A percentile compares a stretch with the other conserved stretches of the same genome.
Evolutionary conservation across 2,797 vertebrate genomes (phyloP).

Genomic region (Takifugu rubripes): DNA sequence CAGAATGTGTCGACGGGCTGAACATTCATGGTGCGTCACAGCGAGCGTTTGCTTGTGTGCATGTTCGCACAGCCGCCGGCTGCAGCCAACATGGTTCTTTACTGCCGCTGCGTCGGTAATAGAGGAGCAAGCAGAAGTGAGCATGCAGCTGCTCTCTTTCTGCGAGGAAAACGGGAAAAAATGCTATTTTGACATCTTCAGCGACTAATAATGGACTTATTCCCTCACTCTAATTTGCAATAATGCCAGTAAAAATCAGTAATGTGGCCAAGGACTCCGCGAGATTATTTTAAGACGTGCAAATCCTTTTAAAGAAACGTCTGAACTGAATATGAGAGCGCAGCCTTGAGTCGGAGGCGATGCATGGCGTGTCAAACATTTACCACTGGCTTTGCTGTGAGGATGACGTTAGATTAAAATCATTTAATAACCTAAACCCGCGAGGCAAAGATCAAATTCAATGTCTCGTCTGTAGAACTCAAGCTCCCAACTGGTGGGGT

Average conservation of each 20-base stretch:
- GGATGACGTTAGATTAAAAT: conserved; percentile 44
- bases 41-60: neutral
- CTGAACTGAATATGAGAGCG: conserved; percentile 51
- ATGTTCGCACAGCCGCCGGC: neutral
- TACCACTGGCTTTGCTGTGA: conserved; percentile 16
- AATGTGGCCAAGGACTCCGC: conserved; percentile 49
- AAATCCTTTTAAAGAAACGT: conserved; percentile 57
- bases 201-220: conserved; percentile 70
- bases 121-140: conserved; percentile 21
- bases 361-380: conserved; percentile 28
- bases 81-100: conserved; percentile 2
- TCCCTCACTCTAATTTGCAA: conserved; percentile 72
- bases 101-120: conserved; percentile 37
- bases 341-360: conserved; percentile 35
- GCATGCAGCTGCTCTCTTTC: conserved; percentile 37
- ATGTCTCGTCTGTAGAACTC: neutral
- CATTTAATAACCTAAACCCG: conserved; percentile 2
- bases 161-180: conserved; percentile 40
- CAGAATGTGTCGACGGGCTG: conserved; percentile 51
- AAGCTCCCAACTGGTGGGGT: neutral
- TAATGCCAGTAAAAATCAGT: conserved; percentile 62
- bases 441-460: conserved; percentile 6
- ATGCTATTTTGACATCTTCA: conserved; percentile 55
- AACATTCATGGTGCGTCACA: conserved; percentile 36
- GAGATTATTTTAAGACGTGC: conserved; percentile 60